phyloP scores from a whole-genome alignment of 2,797 vertebrate species.

The Morus bassanus region DNA sequence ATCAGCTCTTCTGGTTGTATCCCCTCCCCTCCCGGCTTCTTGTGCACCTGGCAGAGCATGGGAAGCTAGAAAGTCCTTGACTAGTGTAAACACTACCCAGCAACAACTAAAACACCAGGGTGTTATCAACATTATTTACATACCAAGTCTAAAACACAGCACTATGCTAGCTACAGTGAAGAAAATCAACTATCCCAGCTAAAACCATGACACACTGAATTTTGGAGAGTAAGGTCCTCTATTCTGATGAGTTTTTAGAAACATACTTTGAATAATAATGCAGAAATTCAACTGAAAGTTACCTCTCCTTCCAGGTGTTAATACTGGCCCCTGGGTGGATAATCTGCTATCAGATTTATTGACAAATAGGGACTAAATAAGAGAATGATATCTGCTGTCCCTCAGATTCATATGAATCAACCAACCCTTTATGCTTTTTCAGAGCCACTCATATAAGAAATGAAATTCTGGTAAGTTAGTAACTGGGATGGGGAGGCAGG shows the following conservation, averaged over 20 bases:
- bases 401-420: neutral
- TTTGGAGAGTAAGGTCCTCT: neutral
- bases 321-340: neutral
- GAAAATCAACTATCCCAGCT: too few relatives aligned
- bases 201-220: too few relatives aligned
- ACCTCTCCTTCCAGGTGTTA: neutral
- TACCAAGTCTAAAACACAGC: too few relatives aligned
- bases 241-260: neutral
- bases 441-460: neutral
- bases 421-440: neutral
- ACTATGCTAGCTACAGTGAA: too few relatives aligned
- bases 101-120: too few relatives aligned
- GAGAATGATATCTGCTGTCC: neutral
- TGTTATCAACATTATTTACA: too few relatives aligned
- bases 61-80: too few relatives aligned
- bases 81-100: too few relatives aligned
- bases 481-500: neutral
- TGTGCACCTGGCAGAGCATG: too few relatives aligned
- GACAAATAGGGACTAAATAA: neutral
- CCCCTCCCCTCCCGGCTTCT: too few relatives aligned
- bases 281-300: neutral
- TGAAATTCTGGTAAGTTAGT: neutral
- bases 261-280: neutral
- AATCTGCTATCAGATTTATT: neutral
- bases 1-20: too few relatives aligned